Evolutionary conservation across 1,140 invertebrate species (phyloP).

Genomic region (Diabrotica virgifera): DNA sequence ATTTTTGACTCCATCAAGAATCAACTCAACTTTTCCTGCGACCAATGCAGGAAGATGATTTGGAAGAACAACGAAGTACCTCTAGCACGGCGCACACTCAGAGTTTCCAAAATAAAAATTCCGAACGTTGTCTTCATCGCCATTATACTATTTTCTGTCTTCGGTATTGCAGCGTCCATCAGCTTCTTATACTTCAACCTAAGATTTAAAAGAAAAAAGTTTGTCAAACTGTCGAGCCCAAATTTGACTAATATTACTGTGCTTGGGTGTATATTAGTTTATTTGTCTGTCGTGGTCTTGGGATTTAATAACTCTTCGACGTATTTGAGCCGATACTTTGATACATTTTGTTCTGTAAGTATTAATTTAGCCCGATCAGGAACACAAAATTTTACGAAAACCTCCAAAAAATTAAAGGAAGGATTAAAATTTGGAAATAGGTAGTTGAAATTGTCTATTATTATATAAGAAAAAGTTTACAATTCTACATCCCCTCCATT

Average conservation of each 20-base stretch:
- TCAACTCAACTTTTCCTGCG: constrained; percentile 68
- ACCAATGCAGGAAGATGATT: constrained; percentile 62
- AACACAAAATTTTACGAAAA: no score
- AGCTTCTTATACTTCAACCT: constrained; percentile 81
- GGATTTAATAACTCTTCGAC: constrained; percentile 81
- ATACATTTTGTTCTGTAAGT: constrained; percentile 82
- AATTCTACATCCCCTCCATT: no score
- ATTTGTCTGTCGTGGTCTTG: constrained; percentile 86
- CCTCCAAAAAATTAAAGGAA: no score
- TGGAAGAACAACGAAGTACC: constrained; percentile 79
- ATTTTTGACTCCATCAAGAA: constrained; percentile 68
- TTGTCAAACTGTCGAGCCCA: constrained; percentile 81
- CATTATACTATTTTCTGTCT: background rate
- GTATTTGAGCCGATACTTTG: constrained; percentile 65
- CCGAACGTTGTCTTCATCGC: constrained; percentile 61
- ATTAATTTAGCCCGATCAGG: background rate
- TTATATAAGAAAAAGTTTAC: no score
- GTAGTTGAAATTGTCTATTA: no score
- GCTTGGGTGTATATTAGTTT: constrained; percentile 89
- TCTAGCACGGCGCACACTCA: constrained; percentile 69
- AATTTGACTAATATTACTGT: constrained; percentile 95
- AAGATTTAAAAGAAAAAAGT: constrained; percentile 83
- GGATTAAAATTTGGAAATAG: no score
- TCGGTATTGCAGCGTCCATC: background rate
- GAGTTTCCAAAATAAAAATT: constrained; percentile 74